These are phyloP conservation scores for Eumaeus atala DNA, from an alignment of 1,140 invertebrate genomes.

Conservation along the genomic window DNA sequence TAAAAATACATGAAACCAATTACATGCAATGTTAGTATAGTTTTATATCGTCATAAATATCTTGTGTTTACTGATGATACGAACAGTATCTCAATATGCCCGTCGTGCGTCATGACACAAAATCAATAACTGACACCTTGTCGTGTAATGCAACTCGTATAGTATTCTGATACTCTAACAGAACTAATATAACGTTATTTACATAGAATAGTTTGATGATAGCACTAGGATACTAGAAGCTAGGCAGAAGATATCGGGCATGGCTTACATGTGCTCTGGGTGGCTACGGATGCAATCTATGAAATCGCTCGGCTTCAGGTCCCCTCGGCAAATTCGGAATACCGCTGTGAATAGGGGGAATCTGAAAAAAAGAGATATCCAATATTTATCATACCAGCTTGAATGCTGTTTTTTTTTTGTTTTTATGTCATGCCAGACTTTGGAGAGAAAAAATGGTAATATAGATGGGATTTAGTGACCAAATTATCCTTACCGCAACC, in stretches of 20 bases:
- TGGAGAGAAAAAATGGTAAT: no score
- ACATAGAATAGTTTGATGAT: no score
- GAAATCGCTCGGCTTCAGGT: slow-evolving; percentile 86
- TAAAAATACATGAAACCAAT: slow-evolving; percentile 10
- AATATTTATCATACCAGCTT: no score
- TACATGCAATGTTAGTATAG: slow-evolving; percentile 1
- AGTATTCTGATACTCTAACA: neutral
- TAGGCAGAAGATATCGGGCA: slow-evolving; percentile 29
- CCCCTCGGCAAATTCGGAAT: slow-evolving; percentile 91
- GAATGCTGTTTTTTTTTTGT: no score
- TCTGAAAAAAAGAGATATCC: slow-evolving; percentile 68
- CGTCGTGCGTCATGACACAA: slow-evolving; percentile 12
- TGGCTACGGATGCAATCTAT: slow-evolving; percentile 95
- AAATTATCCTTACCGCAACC: no score
- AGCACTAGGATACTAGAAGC: slow-evolving; percentile 24
- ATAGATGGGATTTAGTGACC: no score
- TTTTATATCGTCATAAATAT: neutral
- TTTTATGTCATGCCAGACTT: no score
- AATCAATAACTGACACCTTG: slow-evolving; percentile 11
- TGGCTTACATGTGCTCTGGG: slow-evolving; percentile 94
- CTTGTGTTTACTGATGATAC: neutral
- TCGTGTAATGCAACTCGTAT: neutral
- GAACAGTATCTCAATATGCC: slow-evolving; percentile 11
- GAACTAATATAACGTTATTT: no score
- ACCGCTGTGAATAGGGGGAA: slow-evolving; percentile 97